A percentile compares a stretch with the other conserved stretches of the same genome.
These are phyloP conservation scores for Andrena flavipes DNA, from an alignment of 2,888 invertebrate species.

Conservation along the genomic window DNA sequence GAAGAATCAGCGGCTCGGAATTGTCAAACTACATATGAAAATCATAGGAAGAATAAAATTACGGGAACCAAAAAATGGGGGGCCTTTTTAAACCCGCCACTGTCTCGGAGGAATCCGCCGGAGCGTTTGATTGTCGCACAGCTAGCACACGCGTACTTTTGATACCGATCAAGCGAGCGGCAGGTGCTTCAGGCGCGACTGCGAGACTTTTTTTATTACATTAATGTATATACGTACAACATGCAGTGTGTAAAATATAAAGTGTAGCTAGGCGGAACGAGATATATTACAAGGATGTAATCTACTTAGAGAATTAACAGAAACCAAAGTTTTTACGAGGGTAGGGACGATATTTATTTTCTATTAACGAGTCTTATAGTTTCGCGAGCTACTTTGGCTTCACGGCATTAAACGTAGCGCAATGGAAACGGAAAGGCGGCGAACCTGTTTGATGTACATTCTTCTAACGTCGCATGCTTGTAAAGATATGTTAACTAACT, in stretches of 20 bases:
- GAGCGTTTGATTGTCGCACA: conserved; percentile 33
- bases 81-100: too few relatives aligned
- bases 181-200: background rate
- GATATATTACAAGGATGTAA: conserved; percentile 17
- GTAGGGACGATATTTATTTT: conserved; percentile 56
- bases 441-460: conserved; percentile 48
- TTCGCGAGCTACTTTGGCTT: conserved; percentile 41
- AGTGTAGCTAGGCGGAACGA: conserved; percentile 7
- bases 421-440: conserved; percentile 20
- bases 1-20: too few relatives aligned
- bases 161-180: conserved; percentile 45
- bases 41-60: too few relatives aligned
- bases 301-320: conserved; percentile 42
- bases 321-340: conserved; percentile 62
- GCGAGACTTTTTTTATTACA: conserved; percentile 35
- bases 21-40: too few relatives aligned
- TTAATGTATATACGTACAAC: conserved; percentile 39
- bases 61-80: too few relatives aligned
- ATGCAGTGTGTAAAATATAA: conserved; percentile 42
- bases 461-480: conserved; percentile 23
- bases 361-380: conserved; percentile 48
- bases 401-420: conserved; percentile 10
- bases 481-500: conserved; percentile 29
- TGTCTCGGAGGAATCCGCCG: too few relatives aligned
- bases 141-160: conserved; percentile 50